Evolutionary conservation across 2,888 invertebrate species (phyloP), one percentile per base, ranked within the genome.

Genomic region (Erannis defoliaria): DNA sequence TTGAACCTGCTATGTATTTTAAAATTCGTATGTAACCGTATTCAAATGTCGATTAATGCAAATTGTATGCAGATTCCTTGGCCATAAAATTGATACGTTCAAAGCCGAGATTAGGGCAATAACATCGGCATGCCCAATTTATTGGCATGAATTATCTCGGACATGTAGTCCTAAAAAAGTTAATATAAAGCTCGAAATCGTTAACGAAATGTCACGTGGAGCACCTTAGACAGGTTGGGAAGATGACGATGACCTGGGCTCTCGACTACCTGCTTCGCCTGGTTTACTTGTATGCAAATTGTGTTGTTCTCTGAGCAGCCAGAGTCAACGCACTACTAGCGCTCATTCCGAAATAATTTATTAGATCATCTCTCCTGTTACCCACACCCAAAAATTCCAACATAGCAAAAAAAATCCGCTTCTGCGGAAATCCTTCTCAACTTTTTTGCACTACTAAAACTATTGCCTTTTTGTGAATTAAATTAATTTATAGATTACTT

Each of bases 231-330:
- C 84, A 81, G 85, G 88, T 87, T 82, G 77, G 78, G 81, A 74
- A 77, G 81, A 86, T 85, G 89, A 88, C 90, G 88, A 89, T 89
- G 92, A 91, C 91, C 93, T 81, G 86, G 72, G 68, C 70, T 49
- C 45, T 37, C 51, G 74, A 74, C 88, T 91, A 90, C 92, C 92
- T 92, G 93, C 83, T 81, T 73, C 80, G 86, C 78, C 78, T 85
- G 85, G 85, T 80, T 45, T 23, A 43, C 43, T 79, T 86, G 81
- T 91, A 90, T 90, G 90, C 85, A 85, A 90, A 90, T 90, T 74
- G 79, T 78, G 79, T 84, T 89, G 78, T 88, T 88, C 87, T 84
- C 81, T 77, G 76, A 78, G 74, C 77, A 71, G 75, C 73, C 73
- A 74, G 81, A 83, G 90, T 90, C 93, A 90, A 86, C 74, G 91